Percentiles rank a stretch among this genome's conserved stretches.
These are phyloP conservation scores for Prunella strophiata DNA, from an alignment of 2,797 vertebrate genomes.

Conservation along the genomic window DNA sequence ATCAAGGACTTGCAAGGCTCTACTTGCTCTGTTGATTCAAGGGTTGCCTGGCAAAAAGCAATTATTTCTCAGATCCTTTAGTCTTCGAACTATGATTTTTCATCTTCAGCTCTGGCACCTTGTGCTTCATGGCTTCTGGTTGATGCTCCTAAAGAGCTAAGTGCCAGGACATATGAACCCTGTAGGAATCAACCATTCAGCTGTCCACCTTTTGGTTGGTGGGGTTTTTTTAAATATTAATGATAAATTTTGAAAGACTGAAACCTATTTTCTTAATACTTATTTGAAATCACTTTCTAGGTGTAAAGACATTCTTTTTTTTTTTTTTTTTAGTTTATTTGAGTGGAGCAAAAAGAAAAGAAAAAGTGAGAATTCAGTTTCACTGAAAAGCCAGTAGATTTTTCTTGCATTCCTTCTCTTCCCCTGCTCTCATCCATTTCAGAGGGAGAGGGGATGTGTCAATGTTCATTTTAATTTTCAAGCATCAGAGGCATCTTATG, in stretches of 20 bases:
- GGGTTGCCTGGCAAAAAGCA: neutral
- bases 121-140: neutral
- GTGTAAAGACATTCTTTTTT: neutral
- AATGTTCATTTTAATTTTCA: neutral
- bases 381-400: neutral
- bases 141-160: neutral
- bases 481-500: neutral
- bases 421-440: neutral
- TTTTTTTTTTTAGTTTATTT: neutral
- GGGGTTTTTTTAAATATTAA: neutral
- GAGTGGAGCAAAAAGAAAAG: neutral
- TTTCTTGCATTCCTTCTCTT: neutral
- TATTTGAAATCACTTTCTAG: neutral
- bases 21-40: neutral
- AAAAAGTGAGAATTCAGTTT: neutral
- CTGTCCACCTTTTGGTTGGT: neutral
- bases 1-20: neutral
- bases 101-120: neutral
- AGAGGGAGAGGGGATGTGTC: neutral
- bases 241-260: neutral
- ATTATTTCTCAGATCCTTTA: neutral
- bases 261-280: neutral
- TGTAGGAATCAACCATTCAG: neutral
- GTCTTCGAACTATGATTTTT: neutral
- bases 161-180: neutral